phyloP scores from a whole-genome alignment of 2,113 vertebrate species.

The Alaudala cheleensis region DNA sequence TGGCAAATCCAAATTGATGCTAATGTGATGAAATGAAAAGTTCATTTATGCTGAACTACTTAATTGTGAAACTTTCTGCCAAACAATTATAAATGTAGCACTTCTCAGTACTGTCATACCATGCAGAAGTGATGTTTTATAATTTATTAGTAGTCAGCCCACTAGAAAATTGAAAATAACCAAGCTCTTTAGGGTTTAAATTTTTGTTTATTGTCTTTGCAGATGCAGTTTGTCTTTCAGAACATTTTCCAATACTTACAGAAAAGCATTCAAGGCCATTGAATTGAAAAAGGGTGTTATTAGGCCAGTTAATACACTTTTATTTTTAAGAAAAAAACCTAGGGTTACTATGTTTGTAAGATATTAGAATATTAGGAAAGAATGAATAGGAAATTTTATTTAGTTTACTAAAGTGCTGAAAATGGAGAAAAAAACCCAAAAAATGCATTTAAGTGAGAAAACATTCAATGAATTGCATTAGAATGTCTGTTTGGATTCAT shows the following conservation, averaged over 20 bases:
- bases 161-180: background rate
- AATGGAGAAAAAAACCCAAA: background rate
- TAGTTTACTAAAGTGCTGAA: background rate
- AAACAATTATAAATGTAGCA: background rate
- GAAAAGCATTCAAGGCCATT: background rate
- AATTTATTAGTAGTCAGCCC: background rate
- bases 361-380: background rate
- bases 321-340: background rate
- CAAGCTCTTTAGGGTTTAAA: background rate
- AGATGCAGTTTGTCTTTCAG: background rate
- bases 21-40: background rate
- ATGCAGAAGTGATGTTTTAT: background rate
- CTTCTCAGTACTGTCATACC: background rate
- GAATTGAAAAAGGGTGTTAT: background rate
- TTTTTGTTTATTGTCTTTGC: background rate
- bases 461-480: background rate
- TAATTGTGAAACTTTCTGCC: background rate
- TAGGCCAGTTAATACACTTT: background rate
- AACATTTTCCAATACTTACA: background rate
- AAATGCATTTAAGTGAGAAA: background rate
- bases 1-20: background rate
- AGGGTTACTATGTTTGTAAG: background rate
- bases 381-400: background rate
- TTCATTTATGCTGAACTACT: background rate
- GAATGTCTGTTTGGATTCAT: background rate